Conservation (phyloP, 2,888 invertebrate genomes). For the Phaedon cochleariae region DNA sequence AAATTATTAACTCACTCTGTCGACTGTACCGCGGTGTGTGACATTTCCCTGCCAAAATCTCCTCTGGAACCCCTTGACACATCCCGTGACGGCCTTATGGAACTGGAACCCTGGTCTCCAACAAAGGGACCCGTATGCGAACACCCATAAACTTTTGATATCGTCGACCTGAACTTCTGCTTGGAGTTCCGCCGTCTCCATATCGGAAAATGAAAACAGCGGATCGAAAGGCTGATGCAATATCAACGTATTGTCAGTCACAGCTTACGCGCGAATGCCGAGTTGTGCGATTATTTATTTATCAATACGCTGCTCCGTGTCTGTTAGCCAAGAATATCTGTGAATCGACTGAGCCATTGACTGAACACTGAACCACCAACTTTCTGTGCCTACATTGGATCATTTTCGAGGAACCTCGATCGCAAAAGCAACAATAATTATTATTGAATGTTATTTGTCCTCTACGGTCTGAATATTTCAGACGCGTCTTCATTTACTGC, state of each 20-base stretch:
- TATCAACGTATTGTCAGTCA: conserved; percentile 22
- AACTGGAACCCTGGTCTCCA: conserved; percentile 95
- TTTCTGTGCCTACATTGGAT: neutral
- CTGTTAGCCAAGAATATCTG: neutral
- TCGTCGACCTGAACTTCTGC: conserved; percentile 54
- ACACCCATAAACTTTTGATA: conserved; percentile 80
- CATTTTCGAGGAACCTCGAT: neutral
- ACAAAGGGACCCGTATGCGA: conserved; percentile 94
- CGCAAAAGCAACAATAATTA: too few species aligned
- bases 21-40: conserved; percentile 78
- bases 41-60: conserved; percentile 94
- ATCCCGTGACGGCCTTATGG: conserved; percentile 81
- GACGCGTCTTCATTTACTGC: too few species aligned
- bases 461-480: too few species aligned
- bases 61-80: conserved; percentile 80
- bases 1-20: conserved; percentile 71
- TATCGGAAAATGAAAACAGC: conserved; percentile 4
- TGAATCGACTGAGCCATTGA: neutral
- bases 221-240: conserved; percentile 35
- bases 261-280: conserved; percentile 2
- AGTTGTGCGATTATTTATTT: neutral
- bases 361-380: neutral
- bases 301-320: neutral
- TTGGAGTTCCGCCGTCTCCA: conserved; percentile 47
- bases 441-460: too few species aligned